Evolutionary conservation across 2,113 vertebrate species (phyloP).

Genomic region (Hirundichthys speculiger): DNA sequence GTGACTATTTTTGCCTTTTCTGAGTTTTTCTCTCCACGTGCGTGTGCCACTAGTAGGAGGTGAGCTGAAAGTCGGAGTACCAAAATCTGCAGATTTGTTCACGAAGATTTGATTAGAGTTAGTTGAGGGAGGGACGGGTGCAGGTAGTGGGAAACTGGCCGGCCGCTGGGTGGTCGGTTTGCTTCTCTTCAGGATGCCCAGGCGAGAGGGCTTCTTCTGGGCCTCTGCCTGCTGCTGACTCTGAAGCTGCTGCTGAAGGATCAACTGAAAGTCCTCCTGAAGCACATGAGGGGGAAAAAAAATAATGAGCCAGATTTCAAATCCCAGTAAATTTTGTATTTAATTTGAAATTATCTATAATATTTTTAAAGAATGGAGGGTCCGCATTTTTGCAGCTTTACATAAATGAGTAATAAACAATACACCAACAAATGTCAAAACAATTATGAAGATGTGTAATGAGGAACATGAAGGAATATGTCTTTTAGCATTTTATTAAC

Average conservation of each 20-base stretch:
- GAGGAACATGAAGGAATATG: too few relatives aligned
- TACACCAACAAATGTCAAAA: too few relatives aligned
- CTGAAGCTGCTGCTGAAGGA: conserved; percentile 80
- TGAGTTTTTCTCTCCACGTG: conserved; percentile 69
- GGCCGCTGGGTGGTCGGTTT: conserved; percentile 52
- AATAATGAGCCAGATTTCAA: not conserved
- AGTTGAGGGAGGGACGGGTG: not conserved
- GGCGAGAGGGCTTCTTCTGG: conserved; percentile 57
- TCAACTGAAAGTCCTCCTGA: conserved; percentile 84
- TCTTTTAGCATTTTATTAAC: too few relatives aligned
- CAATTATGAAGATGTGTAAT: too few relatives aligned
- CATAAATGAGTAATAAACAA: too few relatives aligned
- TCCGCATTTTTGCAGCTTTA: too few relatives aligned
- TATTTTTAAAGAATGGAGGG: too few relatives aligned
- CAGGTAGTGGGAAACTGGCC: not conserved
- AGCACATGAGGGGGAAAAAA: not conserved
- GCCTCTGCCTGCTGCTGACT: conserved; percentile 80
- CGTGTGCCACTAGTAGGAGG: conserved; percentile 2
- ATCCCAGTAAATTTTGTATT: not conserved
- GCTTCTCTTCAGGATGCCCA: conserved; percentile 67
- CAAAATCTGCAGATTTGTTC: not conserved
- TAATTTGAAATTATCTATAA: too few relatives aligned
- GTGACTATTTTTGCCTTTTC: conserved; percentile 30
- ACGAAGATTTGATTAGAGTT: conserved; percentile 49
- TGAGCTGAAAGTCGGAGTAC: not conserved